A percentile compares a stretch with the other conserved stretches of the same genome.
Conservation (phyloP, 2,888 invertebrate genomes). For the Tryphoninae sp. region DNA sequence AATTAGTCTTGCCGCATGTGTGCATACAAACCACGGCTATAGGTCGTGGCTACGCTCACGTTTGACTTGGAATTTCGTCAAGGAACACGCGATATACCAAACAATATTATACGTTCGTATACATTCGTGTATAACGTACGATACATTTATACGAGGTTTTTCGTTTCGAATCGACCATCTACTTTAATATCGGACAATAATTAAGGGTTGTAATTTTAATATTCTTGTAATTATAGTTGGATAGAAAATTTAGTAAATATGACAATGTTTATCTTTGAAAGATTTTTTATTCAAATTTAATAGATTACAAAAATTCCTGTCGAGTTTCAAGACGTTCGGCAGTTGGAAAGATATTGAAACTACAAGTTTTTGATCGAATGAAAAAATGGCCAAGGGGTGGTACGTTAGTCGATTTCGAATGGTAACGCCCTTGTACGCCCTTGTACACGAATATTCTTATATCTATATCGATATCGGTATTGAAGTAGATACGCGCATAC, state of each 20-base stretch:
- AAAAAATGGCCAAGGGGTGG: neutral
- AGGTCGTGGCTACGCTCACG: constrained; percentile 44
- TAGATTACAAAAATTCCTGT: too few relatives aligned
- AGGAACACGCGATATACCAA: constrained; percentile 48
- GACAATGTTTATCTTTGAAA: too few relatives aligned
- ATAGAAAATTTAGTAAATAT: too few relatives aligned
- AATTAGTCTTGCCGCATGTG: constrained; percentile 62
- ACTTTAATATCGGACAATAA: too few relatives aligned
- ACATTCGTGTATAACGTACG: neutral
- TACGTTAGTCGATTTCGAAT: neutral
- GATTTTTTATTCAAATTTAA: too few relatives aligned
- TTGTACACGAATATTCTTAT: too few relatives aligned
- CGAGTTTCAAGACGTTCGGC: too few relatives aligned
- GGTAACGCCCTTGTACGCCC: neutral
- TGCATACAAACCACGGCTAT: constrained; percentile 46
- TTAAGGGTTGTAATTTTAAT: too few relatives aligned
- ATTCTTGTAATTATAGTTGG: too few relatives aligned
- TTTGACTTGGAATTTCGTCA: constrained; percentile 60
- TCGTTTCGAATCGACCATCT: neutral
- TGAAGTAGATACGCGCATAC: neutral
- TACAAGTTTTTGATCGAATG: neutral
- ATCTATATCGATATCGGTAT: neutral
- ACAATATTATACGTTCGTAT: constrained; percentile 13
- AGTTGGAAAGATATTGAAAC: too few relatives aligned
- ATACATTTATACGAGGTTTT: constrained; percentile 24